Conservation (phyloP, 2,797 vertebrate genomes). For the Lepilemur ruficaudatus region DNA sequence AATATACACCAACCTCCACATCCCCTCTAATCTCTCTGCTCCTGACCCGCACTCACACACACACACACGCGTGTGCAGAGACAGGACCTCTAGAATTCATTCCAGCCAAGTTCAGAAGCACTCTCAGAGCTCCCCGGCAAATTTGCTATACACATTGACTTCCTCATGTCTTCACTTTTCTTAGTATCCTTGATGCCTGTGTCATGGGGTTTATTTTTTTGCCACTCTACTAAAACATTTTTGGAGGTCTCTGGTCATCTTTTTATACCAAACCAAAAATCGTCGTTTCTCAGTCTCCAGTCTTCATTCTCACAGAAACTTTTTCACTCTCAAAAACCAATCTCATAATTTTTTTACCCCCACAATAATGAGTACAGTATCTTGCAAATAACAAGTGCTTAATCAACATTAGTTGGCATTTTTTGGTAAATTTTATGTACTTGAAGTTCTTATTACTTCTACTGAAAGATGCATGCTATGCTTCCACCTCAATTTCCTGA, state of each 20-base stretch:
- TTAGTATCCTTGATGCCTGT: no score
- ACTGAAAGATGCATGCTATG: background rate
- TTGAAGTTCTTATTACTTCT: background rate
- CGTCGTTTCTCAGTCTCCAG: background rate
- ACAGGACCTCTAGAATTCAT: rapidly evolving
- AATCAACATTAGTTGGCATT: background rate
- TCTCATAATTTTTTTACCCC: background rate
- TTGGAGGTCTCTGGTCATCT: background rate
- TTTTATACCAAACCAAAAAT: background rate
- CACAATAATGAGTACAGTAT: background rate
- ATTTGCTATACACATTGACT: rapidly evolving
- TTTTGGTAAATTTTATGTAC: background rate
- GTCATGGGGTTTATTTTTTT: background rate
- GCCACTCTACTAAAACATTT: background rate
- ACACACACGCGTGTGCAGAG: background rate
- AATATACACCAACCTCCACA: no score
- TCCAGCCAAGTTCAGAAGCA: no score
- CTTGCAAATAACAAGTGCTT: background rate
- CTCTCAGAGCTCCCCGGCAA: background rate
- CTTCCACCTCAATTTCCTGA: background rate
- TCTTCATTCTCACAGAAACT: background rate
- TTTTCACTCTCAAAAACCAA: background rate
- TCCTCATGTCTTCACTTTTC: background rate
- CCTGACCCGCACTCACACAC: background rate
- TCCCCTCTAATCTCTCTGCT: background rate